Evolutionary conservation across 92 coral and sea anemone species (phyloP), one percentile per base, ranked within the genome.

Genomic region (Virgularia gustaviana): DNA sequence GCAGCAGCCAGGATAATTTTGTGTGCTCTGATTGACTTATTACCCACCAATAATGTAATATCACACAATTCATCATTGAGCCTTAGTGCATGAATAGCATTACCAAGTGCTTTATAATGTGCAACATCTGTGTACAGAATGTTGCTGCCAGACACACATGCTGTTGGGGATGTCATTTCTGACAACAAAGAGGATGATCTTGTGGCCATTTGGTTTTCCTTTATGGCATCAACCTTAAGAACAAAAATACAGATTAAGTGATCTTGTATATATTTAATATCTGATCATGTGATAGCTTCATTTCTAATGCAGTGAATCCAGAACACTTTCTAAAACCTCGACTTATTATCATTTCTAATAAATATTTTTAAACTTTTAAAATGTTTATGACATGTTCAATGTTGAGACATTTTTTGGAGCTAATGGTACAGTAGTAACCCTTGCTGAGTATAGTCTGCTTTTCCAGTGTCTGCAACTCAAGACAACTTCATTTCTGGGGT

Each of bases 51-150:
- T 33, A 94, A 70, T 27, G 88, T 78, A 47, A 94, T 78, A 70
- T 94, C 99, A 77, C 96, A 94, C 54, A 94, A 70, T 62, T 94
- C 99, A 58, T 94, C 99, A 65, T 89, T 86, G 57, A 82, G 88
- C 13, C 99, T 83, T 19, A 92, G 80, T 11, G 52, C 37, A 72
- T 70, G 85, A 31, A 94, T 78, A 10, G 86, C 81, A 61, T 64
- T 78, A 5, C 90, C 80, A 64, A 94, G 77, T 43, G 79, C 87
- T 68, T 68, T 81, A 57, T 87, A 81, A 72, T 94, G 99, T 18
- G 94, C 96, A 0, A 94, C 85, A 71, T 94, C 99, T 56, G 86
- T 70, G 55, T 83, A 94, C 6, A 34, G 43, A 1, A 60, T 47
- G 37, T 60, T 24, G 13, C 20, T 19, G 24, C 4, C n/a, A n/a